Conservation (phyloP, 2,113 vertebrate genomes). For the Caracal caracal region DNA sequence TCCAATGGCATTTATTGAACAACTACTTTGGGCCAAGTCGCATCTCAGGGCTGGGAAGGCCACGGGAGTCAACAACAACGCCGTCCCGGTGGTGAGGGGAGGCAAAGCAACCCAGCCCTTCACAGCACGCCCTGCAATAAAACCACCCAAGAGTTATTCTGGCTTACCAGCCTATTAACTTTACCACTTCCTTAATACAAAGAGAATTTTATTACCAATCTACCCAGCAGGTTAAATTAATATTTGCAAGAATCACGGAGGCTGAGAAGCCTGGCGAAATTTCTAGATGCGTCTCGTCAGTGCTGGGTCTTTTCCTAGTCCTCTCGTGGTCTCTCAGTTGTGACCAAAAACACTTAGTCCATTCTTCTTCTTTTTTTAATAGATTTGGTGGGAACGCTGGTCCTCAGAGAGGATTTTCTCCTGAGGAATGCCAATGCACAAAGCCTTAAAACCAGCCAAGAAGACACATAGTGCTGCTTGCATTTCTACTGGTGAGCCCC, state of each 20-base stretch:
- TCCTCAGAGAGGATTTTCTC: background rate
- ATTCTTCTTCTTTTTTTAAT: background rate
- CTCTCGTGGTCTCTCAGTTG: background rate
- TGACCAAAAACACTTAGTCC: background rate
- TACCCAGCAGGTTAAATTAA: slow-evolving; percentile 55
- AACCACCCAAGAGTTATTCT: slow-evolving; percentile 5
- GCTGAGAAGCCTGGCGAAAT: background rate
- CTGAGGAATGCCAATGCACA: background rate
- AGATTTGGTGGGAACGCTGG: background rate
- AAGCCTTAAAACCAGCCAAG: background rate
- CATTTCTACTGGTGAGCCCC: background rate
- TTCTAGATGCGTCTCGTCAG: background rate
- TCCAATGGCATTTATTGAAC: background rate
- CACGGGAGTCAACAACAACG: background rate
- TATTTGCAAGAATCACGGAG: slow-evolving; percentile 46
- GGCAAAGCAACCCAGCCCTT: background rate
- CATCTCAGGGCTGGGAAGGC: background rate
- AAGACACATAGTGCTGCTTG: background rate
- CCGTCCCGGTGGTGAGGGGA: background rate
- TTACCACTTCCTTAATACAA: slow-evolving; percentile 59
- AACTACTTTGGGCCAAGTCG: background rate
- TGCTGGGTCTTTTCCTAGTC: background rate
- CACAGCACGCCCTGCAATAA: background rate
- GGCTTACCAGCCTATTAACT: slow-evolving; percentile 46
- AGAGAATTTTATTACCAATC: slow-evolving; percentile 59